Conservation (phyloP, 1,140 invertebrate genomes). For the Frieseomelitta varia region DNA sequence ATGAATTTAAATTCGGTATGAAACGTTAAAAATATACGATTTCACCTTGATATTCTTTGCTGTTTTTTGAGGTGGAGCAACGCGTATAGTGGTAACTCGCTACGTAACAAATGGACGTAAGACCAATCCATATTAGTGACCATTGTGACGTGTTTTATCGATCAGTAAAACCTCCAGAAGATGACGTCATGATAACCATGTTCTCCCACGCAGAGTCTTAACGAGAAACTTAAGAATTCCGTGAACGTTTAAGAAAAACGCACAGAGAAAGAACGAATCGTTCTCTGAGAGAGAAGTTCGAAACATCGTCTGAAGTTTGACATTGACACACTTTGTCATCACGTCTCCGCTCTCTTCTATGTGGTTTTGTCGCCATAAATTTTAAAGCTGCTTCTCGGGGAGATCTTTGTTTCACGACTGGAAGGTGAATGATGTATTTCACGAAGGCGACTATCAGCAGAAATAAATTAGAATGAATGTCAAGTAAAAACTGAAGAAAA, state of each 20-base stretch:
- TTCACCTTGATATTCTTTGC: neutral
- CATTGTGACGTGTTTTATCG: conserved; percentile 68
- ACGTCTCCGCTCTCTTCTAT: conserved; percentile 21
- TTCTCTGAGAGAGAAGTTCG: conserved; percentile 33
- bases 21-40: neutral
- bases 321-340: conserved; percentile 72
- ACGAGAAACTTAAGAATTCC: conserved; percentile 38
- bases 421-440: neutral
- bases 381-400: neutral
- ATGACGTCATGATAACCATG: conserved; percentile 68
- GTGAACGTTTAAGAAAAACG: conserved; percentile 34
- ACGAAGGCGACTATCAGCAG: neutral
- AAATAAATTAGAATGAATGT: neutral
- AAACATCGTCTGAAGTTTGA: conserved; percentile 52
- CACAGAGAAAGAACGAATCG: conserved; percentile 21
- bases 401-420: neutral
- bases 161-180: conserved; percentile 58
- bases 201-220: conserved; percentile 59
- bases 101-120: conserved; percentile 22
- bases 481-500: neutral
- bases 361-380: neutral
- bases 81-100: neutral
- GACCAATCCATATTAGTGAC: conserved; percentile 64
- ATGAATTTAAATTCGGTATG: neutral
- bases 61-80: neutral